phyloP scores from a whole-genome alignment of 2,888 invertebrate species.

The Drosophila kokeensis region DNA sequence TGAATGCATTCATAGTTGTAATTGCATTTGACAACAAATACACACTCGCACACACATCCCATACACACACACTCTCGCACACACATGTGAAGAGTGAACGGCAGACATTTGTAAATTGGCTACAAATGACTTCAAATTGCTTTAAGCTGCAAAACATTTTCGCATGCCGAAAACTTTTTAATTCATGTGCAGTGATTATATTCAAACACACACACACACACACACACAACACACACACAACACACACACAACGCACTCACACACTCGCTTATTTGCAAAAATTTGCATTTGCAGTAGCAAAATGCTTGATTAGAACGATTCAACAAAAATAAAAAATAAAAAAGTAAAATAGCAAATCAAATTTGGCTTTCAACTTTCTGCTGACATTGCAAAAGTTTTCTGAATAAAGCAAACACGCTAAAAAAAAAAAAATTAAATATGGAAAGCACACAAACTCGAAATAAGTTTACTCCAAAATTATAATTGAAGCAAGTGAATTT shows the following conservation, averaged over 20 bases:
- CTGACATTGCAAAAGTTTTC: slow-evolving; percentile 48
- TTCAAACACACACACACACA: slow-evolving; percentile 35
- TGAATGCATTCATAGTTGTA: slow-evolving; percentile 48
- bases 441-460: neutral
- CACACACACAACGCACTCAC: slow-evolving; percentile 4
- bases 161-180: slow-evolving; percentile 75
- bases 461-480: slow-evolving; percentile 6
- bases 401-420: slow-evolving; percentile 48
- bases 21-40: slow-evolving; percentile 64
- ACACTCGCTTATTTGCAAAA: slow-evolving; percentile 15
- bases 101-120: slow-evolving; percentile 76
- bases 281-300: slow-evolving; percentile 35
- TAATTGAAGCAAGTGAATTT: neutral
- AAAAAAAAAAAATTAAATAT: neutral
- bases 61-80: slow-evolving; percentile 14
- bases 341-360: slow-evolving; percentile 48
- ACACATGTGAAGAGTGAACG: slow-evolving; percentile 10
- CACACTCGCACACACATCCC: slow-evolving; percentile 12
- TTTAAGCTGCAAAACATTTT: slow-evolving; percentile 79
- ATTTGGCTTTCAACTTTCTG: slow-evolving; percentile 44
- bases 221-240: slow-evolving; percentile 9
- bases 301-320: slow-evolving; percentile 71
- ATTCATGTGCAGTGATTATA: slow-evolving; percentile 79
- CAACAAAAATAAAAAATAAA: slow-evolving; percentile 16
- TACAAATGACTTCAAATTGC: slow-evolving; percentile 81